Base-by-base conservation (phyloP, 2,888 invertebrate genomes). In the Autographa gamma region DNA sequence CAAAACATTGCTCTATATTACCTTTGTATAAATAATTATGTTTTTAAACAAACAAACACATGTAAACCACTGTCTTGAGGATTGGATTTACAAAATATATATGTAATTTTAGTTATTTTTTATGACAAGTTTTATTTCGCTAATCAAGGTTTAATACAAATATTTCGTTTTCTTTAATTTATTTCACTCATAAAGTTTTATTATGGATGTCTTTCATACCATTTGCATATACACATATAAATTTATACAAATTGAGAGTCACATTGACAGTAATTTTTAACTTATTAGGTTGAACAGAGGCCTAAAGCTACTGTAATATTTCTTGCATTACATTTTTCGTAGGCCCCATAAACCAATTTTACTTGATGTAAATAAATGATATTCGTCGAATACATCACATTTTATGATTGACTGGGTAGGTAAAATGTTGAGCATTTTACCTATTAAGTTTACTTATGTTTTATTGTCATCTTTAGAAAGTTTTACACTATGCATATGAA, bases 391-490 rank as follows among this genome's bases (percentile, higher is more conserved):
- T 76, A 80, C 84, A 89, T 87, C 86, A 89, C 86, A 80, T 76
- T 75, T 79, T 76, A 75, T 71, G 66, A 72, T 77, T 77, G 67
- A 72, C 75, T 76, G 69, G 64, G 66, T 77, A 77, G 48, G 84
- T 88, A 83, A 83, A 87, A 87, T 88, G 88, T 89, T 86, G 86
- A 87, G 66, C 86, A 86, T 89, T 89, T 88, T 87, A 84, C 88
- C 77, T 75, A 48, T 7, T n/a, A 48, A 48, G 73, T 82, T 75
- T 79, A 76, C 79, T 84, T 81, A 78, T 75, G 76, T 82, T 81
- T 81, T 84, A 80, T 83, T 81, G 80, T 81, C 76, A 74, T 76
- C 73, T 86, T 87, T 88, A 82, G 83, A 87, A 81, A 75, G 77
- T 75, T 88, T 89, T 89, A 86, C 83, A 86, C 80, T 79, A 78